Base-by-base conservation (phyloP, 2,113 vertebrate genomes). In the Eurypyga helias region DNA sequence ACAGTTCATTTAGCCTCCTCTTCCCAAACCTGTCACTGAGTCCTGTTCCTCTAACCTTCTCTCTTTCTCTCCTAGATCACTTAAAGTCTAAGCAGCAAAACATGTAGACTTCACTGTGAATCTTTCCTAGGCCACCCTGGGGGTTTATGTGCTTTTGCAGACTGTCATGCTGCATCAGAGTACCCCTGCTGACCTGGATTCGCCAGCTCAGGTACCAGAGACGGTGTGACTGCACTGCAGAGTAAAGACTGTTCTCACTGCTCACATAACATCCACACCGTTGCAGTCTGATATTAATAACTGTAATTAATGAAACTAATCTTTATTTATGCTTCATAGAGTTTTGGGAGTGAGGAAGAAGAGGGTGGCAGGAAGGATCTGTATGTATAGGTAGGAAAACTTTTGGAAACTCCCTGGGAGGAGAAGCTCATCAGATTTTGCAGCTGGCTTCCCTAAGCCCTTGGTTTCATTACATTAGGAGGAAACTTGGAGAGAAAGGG, bases 181-280 rank as follows among this genome's bases (percentile, higher is more conserved):
- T 33, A 70, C 8, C 13, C 18, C 25, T 0, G 0, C 24, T n/a
- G 72, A 20, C 9, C 16, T 20, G 36, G 15, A 17, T 52, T 28
- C 71, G 10, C 16, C 64, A 36, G 13, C 16, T 52, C 36, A 33
- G 57, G n/a, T 34, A 6, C 66, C 0, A 0, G 13, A 28, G n/a
- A 7, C 10, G 28, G 11, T 48, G 17, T 34, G 36, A 48, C 5
- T 9, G n/a, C 60, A 20, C 41, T 38, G 41, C 41, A 73, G 38
- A 78, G n/a, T 29, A 29, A 41, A 70, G 48, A 48, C 19, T 28
- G 23, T 29, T 90, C 45, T 70, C 65, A 15, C 10, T 7, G 38
- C 12, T 52, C 29, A 55, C 9, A 6, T 11, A 17, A 19, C 25
- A 79, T 2, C 28, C 33, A 29, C 20, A 5, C 3, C 17, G 19